Evolutionary conservation across 2,113 vertebrate genomes (phyloP).

Genomic region (Chaetura pelagica): DNA sequence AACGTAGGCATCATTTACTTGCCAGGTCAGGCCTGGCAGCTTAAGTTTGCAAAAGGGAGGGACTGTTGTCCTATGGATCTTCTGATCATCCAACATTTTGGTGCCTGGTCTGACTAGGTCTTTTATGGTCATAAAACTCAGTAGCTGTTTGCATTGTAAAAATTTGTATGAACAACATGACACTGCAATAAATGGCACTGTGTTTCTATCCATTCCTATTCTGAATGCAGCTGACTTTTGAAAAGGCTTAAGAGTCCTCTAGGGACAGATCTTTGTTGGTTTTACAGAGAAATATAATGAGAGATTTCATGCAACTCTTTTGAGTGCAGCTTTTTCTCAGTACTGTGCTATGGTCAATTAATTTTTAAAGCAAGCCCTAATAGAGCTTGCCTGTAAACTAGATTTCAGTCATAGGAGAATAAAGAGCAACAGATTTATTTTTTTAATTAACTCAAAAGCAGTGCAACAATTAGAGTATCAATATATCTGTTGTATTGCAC

Average conservation of each 20-base stretch:
- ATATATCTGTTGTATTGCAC: neutral
- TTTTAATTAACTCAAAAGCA: slow-evolving; percentile 43
- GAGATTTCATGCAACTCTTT: neutral
- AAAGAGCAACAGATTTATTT: slow-evolving; percentile 35
- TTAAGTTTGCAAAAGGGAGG: neutral
- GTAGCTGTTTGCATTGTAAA: neutral
- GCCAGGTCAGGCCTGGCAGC: neutral
- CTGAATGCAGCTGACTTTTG: neutral
- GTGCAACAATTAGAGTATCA: neutral
- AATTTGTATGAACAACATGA: neutral
- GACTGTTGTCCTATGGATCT: neutral
- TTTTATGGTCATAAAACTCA: neutral
- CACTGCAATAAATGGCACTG: neutral
- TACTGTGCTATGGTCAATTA: slow-evolving; percentile 15
- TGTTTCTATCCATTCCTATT: neutral
- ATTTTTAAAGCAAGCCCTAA: slow-evolving; percentile 46
- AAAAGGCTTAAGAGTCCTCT: neutral
- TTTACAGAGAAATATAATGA: neutral
- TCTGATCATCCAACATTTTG: neutral
- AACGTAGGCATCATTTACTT: neutral
- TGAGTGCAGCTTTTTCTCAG: neutral
- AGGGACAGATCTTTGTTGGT: neutral
- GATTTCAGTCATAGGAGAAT: neutral
- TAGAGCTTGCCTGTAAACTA: slow-evolving; percentile 13
- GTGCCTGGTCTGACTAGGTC: neutral